Percentiles rank a stretch among this genome's conserved stretches.
These are phyloP conservation scores for Crocallis elinguaria DNA, from an alignment of 2,888 invertebrate genomes.

Conservation along the genomic window DNA sequence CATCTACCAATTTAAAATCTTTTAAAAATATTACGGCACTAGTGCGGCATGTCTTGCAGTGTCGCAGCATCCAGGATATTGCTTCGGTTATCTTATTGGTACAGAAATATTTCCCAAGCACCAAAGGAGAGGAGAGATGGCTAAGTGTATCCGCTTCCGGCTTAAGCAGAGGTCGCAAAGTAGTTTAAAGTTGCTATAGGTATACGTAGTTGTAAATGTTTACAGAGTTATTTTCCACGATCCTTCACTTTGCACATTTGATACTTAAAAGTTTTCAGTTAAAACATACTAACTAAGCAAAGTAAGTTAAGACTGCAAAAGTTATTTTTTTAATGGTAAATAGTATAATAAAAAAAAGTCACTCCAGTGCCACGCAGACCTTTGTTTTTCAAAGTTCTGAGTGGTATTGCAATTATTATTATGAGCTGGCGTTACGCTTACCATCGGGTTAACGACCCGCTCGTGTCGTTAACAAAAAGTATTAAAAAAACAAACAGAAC, in stretches of 20 bases:
- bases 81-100: constrained; percentile 66
- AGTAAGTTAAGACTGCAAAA: no score
- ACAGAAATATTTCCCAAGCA: constrained; percentile 61
- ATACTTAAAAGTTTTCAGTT: no score
- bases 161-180: constrained; percentile 33
- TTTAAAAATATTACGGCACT: constrained; percentile 29
- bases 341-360: no score
- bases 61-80: constrained; percentile 49
- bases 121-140: constrained; percentile 37
- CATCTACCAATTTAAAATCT: not conserved
- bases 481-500: no score
- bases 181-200: constrained; percentile 6
- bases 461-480: no score
- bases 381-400: no score
- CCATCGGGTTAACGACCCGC: no score
- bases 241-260: not conserved
- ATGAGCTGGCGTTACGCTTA: no score
- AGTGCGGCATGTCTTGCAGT: constrained; percentile 6
- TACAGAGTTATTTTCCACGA: not conserved
- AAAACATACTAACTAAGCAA: no score
- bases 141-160: constrained; percentile 35
- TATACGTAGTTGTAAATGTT: not conserved
- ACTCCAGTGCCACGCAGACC: no score
- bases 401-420: no score
- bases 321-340: no score